Base-by-base conservation (phyloP, 35 echinoderm and acorn worm genomes). In the Ptychodera flava region DNA sequence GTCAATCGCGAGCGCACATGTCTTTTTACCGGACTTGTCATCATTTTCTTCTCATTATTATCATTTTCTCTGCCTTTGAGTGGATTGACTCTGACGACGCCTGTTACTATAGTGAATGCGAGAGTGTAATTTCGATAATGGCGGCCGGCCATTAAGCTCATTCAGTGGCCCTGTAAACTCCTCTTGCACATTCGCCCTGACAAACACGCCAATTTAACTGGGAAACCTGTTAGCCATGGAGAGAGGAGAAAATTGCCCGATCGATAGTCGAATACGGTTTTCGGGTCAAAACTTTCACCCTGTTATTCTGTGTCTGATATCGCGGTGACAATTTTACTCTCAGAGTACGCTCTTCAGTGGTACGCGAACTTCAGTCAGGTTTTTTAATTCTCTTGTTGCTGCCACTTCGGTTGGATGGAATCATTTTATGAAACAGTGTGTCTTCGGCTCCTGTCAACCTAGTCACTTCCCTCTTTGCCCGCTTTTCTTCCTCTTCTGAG, bases 31-130 rank as follows among this genome's bases (percentile, higher is more conserved):
- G 6, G 45, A 12, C 45, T 64, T 64, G 6, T 64, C 22, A 22
- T 64, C 45, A 64, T 64, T 64, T 64, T 64, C 45, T 64, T 64
- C 45, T 64, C 45, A 64, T 64, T 64, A 64, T 64, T 64, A 64
- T 64, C 45, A 64, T 64, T 64, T 64, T 64, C 6, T 22, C 45
- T 64, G 6, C 45, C 22, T 64, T 64, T 6, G 6, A 64, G 45
- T 64, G 45, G 45, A 64, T 64, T 64, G 45, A 64, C 45, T 64
- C 45, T 64, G 22, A 64, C 45, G 6, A 12, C 45, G 6, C 6
- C 6, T 6, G 6, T 64, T 64, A 12, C 45, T 64, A 64, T 64
- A 64, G 45, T 64, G 6, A 64, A 64, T 64, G 22, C 6, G 45
- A 64, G 45, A 12, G 45, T 64, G 45, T 64, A 64, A 64, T 64